Evolutionary conservation across 2,888 invertebrate species (phyloP).

Genomic region (Pocota personata): DNA sequence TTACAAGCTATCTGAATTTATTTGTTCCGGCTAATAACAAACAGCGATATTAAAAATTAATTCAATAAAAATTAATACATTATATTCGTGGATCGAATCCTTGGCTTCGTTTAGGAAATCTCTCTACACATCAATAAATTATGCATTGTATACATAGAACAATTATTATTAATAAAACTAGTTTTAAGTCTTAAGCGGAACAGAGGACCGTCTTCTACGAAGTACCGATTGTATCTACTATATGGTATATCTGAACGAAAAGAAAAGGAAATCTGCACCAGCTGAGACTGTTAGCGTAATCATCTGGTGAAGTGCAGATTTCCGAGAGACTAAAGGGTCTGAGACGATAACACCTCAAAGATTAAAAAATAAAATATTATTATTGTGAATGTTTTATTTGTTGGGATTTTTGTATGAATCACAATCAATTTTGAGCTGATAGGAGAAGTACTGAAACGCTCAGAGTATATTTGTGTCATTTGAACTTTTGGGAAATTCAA

Average conservation of each 20-base stretch:
- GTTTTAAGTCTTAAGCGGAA: background rate
- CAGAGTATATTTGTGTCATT: background rate
- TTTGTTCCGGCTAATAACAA: background rate
- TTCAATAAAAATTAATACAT: too few species aligned
- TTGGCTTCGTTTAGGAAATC: conserved; percentile 4
- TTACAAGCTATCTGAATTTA: background rate
- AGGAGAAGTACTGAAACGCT: background rate
- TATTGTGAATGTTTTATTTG: background rate
- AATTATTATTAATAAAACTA: conserved; percentile 15
- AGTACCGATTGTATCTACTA: conserved; percentile 11
- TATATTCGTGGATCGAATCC: too few species aligned
- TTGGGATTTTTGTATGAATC: background rate
- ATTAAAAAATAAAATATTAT: too few species aligned
- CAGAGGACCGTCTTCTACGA: conserved; percentile 17
- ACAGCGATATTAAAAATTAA: background rate
- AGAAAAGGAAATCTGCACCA: background rate
- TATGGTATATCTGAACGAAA: background rate
- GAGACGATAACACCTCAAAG: background rate
- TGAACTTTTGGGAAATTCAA: background rate
- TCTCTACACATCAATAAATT: conserved; percentile 4
- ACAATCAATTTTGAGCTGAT: background rate
- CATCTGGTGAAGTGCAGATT: conserved; percentile 9
- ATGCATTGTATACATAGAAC: background rate
- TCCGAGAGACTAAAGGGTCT: background rate
- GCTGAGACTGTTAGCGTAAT: background rate